These are phyloP conservation scores for Ornithoptera alexandrae DNA, from an alignment of 2,888 invertebrate species.

Conservation along the genomic window DNA sequence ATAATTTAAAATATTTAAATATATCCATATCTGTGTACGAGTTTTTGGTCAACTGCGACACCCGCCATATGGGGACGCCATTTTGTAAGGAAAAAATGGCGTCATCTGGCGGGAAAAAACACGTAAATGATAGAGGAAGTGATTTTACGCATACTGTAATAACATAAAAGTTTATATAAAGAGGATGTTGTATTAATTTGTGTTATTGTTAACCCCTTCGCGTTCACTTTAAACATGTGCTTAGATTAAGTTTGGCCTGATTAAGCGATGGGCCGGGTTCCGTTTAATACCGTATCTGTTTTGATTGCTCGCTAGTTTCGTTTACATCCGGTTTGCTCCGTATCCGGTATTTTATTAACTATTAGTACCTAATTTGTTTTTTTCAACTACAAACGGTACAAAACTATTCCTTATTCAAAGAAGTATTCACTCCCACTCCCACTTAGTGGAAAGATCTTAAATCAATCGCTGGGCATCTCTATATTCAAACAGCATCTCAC, in stretches of 20 bases:
- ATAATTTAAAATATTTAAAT: neutral
- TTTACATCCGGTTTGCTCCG: slow-evolving; percentile 53
- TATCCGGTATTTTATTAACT: slow-evolving; percentile 33
- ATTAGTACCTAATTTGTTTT: neutral
- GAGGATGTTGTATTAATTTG: slow-evolving; percentile 76
- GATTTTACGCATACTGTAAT: slow-evolving; percentile 71
- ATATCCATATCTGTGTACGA: slow-evolving; percentile 11
- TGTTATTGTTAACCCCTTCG: slow-evolving; percentile 72
- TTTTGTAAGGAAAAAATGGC: slow-evolving; percentile 60
- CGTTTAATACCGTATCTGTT: slow-evolving; percentile 75
- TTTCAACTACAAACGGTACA: too few species aligned
- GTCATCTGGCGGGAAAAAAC: slow-evolving; percentile 67
- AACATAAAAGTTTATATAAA: slow-evolving; percentile 61
- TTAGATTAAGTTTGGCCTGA: slow-evolving; percentile 51
- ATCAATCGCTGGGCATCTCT: too few species aligned
- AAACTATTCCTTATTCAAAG: too few species aligned
- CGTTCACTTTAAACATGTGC: slow-evolving; percentile 66
- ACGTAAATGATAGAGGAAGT: slow-evolving; percentile 71
- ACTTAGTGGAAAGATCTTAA: too few species aligned
- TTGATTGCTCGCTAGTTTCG: slow-evolving; percentile 64
- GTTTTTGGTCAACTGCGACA: slow-evolving; percentile 3
- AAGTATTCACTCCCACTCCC: too few species aligned
- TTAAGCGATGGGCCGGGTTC: slow-evolving; percentile 57
- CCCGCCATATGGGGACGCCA: slow-evolving; percentile 62
- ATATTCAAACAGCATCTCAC: too few species aligned